phyloP scores from a whole-genome alignment of 2,113 vertebrate species.

The Emberiza fucata region DNA sequence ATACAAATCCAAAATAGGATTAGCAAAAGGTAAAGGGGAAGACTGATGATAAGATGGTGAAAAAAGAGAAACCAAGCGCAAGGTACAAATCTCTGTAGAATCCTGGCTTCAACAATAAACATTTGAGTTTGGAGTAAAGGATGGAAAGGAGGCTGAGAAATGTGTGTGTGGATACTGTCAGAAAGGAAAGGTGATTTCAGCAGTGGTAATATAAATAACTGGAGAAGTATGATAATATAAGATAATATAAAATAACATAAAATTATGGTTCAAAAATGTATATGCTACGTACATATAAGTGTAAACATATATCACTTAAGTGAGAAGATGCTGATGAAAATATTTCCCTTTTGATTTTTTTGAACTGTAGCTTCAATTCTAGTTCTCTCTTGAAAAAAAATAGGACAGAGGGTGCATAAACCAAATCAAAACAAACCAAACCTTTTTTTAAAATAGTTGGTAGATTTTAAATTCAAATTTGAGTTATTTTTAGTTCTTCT shows the following conservation, averaged over 20 bases:
- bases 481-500: background rate
- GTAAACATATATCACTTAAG: background rate
- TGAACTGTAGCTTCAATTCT: background rate
- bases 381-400: background rate
- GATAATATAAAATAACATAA: background rate
- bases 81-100: background rate
- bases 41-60: no score
- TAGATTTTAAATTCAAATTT: background rate
- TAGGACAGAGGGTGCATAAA: background rate
- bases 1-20: background rate
- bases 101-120: background rate
- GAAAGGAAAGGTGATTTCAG: background rate
- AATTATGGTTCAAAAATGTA: background rate
- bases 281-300: background rate
- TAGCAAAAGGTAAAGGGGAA: background rate
- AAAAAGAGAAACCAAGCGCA: background rate
- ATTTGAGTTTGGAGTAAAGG: background rate
- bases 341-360: background rate
- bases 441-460: background rate
- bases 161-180: background rate
- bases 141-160: background rate
- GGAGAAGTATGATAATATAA: background rate
- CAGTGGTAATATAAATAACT: background rate
- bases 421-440: background rate
- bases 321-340: background rate